Percentiles rank a stretch among this genome's conserved stretches.
Conservation (phyloP, 2,888 invertebrate species). For the Amphipoea oculea region DNA sequence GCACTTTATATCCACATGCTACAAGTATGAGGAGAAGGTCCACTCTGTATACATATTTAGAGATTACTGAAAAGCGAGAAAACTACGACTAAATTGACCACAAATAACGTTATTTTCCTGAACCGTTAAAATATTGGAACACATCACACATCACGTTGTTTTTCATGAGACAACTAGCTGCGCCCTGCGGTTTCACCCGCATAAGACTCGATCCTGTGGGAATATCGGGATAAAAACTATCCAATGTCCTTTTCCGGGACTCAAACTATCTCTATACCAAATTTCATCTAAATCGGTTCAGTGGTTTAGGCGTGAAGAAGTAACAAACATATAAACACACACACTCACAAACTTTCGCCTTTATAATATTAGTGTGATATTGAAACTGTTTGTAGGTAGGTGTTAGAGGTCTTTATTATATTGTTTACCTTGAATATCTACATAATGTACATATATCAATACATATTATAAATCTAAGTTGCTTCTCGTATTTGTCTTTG, state of each 20-base stretch:
- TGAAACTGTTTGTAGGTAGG: background rate
- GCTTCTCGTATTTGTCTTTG: background rate
- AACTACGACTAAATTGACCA: background rate
- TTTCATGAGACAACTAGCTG: background rate
- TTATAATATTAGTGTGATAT: too few relatives aligned
- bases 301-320: too few relatives aligned
- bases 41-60: background rate
- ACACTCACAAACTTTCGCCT: too few relatives aligned
- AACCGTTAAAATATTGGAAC: background rate
- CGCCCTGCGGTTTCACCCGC: too few relatives aligned
- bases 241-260: too few relatives aligned
- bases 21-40: background rate
- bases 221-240: too few relatives aligned
- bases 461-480: background rate
- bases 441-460: background rate
- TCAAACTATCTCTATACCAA: too few relatives aligned
- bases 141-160: background rate
- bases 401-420: background rate
- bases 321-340: too few relatives aligned
- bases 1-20: background rate
- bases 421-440: background rate
- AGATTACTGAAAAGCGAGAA: background rate
- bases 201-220: too few relatives aligned
- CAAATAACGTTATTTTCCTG: background rate
- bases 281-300: too few relatives aligned